Evolutionary conservation across 2,113 vertebrate species (phyloP), one percentile per base, ranked within the genome.

Genomic region (Corynorhinus townsendii): DNA sequence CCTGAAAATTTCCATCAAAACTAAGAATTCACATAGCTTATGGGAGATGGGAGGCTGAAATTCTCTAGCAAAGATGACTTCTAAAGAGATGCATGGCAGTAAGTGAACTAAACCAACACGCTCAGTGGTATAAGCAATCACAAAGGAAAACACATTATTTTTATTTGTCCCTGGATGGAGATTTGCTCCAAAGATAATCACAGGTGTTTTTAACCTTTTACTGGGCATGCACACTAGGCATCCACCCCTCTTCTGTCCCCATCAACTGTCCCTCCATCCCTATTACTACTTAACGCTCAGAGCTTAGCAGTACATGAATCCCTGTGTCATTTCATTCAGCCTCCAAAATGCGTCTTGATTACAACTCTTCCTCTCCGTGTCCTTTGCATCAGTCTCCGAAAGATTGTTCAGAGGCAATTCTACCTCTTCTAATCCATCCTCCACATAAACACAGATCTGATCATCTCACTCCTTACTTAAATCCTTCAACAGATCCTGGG

Each of bases 1-100:
- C 96, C 97, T 89, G 26, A 96, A 97, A 93, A 95, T 96, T 95
- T 94, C 95, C 96, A 98, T 96, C 64, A 64, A 56, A 95, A 84
- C 38, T 40, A 95, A 93, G 86, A 93, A 81, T 89, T 93, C 28
- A 26, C 54, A 66, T 5, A 73, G 35, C 62, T 92, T 52, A 69
- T 20, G 11, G 49, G 59, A 84, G 59, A 83, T 9, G 10, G 56
- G 11, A 92, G 66, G 83, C 62, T 38, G 33, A 43, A 16, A 71
- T 77, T 90, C 40, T 95, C 54, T 43, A 45, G 24, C 16, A 79
- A 92, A 86, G 26, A 93, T 10, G 47, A 8, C 10, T 24, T 84
- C 45, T 80, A 72, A 49, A 93, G 64, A 90, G 62, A 86, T 91
- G 16, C 10, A 47, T 11, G 52, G 68, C 54, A n/a, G 64, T 30